Evolutionary conservation across 1,140 invertebrate genomes (phyloP).

Genomic region (Metaphire vulgaris): DNA sequence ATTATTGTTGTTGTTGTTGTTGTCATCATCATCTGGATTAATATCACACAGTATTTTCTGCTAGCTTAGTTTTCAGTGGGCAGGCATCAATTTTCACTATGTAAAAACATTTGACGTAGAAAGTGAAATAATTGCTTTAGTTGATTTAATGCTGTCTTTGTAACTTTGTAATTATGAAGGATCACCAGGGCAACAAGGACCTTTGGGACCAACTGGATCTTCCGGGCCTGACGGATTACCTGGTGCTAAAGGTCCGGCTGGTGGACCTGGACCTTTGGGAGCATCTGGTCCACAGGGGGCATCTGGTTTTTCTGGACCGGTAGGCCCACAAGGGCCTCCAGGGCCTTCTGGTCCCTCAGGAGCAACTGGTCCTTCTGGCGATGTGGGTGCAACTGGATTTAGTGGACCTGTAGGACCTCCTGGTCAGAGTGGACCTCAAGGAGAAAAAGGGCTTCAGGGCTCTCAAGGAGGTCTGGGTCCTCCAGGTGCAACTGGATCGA

Average conservation of each 20-base stretch:
- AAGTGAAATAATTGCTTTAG: too few species aligned
- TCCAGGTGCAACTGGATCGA: slow-evolving; percentile 6
- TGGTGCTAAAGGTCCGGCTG: neutral
- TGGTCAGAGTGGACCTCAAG: neutral
- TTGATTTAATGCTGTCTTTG: too few species aligned
- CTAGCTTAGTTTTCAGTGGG: too few species aligned
- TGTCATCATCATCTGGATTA: too few species aligned
- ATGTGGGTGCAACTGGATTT: neutral
- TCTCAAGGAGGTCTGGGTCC: slow-evolving; percentile 8
- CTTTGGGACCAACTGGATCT: neutral
- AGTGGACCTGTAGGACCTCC: slow-evolving; percentile 4
- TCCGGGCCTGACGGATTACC: slow-evolving; percentile 3
- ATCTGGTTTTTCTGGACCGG: neutral
- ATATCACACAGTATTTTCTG: too few species aligned
- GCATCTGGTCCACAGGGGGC: neutral
- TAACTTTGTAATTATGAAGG: neutral
- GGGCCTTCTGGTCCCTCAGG: slow-evolving; percentile 9
- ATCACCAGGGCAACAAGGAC: neutral
- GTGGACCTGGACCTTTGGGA: neutral
- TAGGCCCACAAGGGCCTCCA: neutral
- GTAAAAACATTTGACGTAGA: too few species aligned
- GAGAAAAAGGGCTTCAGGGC: neutral
- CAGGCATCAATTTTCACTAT: too few species aligned
- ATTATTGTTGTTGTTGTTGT: too few species aligned
- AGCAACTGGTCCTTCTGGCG: neutral